Conservation (phyloP, 2,888 invertebrate species). For the Diploptera punctata region DNA sequence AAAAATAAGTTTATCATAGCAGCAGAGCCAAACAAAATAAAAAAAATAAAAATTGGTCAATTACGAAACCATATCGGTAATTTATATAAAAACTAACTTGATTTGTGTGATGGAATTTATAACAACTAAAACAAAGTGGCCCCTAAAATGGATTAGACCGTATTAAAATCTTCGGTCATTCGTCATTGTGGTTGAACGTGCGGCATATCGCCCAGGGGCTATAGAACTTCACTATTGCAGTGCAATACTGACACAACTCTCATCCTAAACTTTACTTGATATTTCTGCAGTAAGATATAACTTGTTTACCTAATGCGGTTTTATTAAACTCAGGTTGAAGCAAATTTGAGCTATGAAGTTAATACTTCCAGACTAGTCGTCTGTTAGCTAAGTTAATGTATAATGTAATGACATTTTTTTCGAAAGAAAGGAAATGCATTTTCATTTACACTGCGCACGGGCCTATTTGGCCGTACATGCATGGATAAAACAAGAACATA, state of each 20-base stretch:
- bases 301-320: too few relatives aligned
- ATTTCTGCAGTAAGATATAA: too few relatives aligned
- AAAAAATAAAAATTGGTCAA: constrained; percentile 14
- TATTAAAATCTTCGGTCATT: constrained; percentile 18
- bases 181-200: constrained; percentile 11
- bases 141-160: neutral
- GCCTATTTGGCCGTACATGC: too few relatives aligned
- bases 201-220: constrained; percentile 8
- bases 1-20: neutral
- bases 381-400: too few relatives aligned
- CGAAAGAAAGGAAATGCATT: too few relatives aligned
- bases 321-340: too few relatives aligned
- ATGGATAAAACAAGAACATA: too few relatives aligned
- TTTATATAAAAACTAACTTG: constrained; percentile 10
- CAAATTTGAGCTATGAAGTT: too few relatives aligned
- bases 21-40: neutral
- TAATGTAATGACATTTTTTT: too few relatives aligned
- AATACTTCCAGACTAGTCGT: too few relatives aligned
- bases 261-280: too few relatives aligned
- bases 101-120: neutral
- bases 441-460: too few relatives aligned
- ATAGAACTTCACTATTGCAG: neutral
- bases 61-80: neutral
- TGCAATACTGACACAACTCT: neutral
- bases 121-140: neutral